Evolutionary conservation across 2,888 invertebrate genomes (phyloP).

Genomic region (Metopia argyrocephala): DNA sequence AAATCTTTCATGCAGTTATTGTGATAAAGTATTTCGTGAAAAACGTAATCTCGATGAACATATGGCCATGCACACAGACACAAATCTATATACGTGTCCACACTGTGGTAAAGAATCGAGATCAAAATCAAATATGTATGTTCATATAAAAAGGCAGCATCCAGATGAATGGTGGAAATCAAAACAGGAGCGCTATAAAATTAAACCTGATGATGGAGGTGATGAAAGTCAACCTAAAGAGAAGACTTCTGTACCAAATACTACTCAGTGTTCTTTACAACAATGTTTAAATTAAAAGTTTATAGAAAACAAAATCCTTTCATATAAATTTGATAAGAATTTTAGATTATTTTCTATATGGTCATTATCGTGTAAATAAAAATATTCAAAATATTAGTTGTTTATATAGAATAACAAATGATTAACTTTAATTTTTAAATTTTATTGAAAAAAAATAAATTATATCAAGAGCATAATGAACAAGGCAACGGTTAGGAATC

Average conservation of each 20-base stretch:
- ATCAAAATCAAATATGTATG: slow-evolving; percentile 76
- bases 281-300: slow-evolving; percentile 29
- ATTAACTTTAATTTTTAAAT: too few relatives aligned
- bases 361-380: too few relatives aligned
- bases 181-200: slow-evolving; percentile 67
- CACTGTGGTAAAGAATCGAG: slow-evolving; percentile 74
- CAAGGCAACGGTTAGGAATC: too few relatives aligned
- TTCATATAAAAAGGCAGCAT: slow-evolving; percentile 74
- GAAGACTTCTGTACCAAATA: not conserved
- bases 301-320: too few relatives aligned
- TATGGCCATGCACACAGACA: slow-evolving; percentile 74
- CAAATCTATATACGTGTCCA: slow-evolving; percentile 73
- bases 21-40: slow-evolving; percentile 74
- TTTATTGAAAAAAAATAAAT: too few relatives aligned
- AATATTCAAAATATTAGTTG: too few relatives aligned
- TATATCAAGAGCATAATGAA: too few relatives aligned
- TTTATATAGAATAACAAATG: too few relatives aligned
- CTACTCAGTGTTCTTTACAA: not conserved
- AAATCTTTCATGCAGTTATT: slow-evolving; percentile 72
- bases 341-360: too few relatives aligned
- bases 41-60: slow-evolving; percentile 74
- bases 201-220: slow-evolving; percentile 33
- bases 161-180: slow-evolving; percentile 73
- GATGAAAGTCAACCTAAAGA: not conserved
- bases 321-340: too few relatives aligned